Base-by-base conservation (phyloP, 2,888 invertebrate species). In the Thecophora atra region DNA sequence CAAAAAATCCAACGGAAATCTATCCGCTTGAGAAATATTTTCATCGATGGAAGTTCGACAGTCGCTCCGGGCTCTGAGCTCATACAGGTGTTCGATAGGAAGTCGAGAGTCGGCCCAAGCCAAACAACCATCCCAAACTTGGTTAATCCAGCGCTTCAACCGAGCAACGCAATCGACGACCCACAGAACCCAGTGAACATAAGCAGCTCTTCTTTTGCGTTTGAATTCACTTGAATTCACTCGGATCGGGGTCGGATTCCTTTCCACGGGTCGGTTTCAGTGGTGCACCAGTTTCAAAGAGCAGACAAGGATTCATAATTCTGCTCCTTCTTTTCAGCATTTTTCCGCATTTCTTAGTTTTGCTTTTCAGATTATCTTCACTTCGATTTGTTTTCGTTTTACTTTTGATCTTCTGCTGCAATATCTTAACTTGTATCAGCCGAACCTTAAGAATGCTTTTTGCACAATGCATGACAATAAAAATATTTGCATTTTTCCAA, bases 401-500 rank as follows among this genome's bases (percentile, higher is more conserved):
- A 11, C 47, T 64, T n/a, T 63, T 42, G 3, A 37, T 37, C 21
- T 24, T 21, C 21, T 60, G 1, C 6, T 28, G 11, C 24, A 28
- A 30, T n/a, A 30, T 30, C 37, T 62, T 7, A 17, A 21, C 17
- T 62, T 62, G 62, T 62, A 37, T 11, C 24, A n/a, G 17, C 47
- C 47, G 47, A 13, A 26, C 60, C 42, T 58, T 21, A 1, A 28
- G 17, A 24, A 28, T 24, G 28, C 26, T 28, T 15, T 70, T 47
- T 51, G 52, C 47, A 63, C 63, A 17, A 62, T 24, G 52, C 62
- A 83, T 84, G 83, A 83, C 84, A 84, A 84, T 84, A 83, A 84
- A 84, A 84, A 83, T 84, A 84, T 84, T 84, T 83, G 83, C 84
- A 84, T 84, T 84, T 84, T 82, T 79, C 77, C 82, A 80, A 83